Conservation (phyloP, 2,797 vertebrate genomes). For the Peromyscus aztecus region DNA sequence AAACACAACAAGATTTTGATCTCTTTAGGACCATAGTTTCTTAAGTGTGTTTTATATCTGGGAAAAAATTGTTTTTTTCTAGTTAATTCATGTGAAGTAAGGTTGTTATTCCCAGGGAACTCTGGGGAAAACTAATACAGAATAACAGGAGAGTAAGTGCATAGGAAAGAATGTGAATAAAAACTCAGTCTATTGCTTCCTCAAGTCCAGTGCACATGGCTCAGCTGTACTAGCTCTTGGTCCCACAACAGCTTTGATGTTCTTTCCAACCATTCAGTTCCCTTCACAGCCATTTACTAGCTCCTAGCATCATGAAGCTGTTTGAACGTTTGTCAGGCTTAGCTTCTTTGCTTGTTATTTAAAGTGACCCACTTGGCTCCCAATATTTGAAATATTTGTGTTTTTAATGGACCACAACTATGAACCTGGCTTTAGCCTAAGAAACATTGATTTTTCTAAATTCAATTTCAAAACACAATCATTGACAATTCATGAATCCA, state of each 20-base stretch:
- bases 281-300: neutral
- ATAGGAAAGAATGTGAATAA: neutral
- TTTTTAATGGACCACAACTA: neutral
- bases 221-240: neutral
- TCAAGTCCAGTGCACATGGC: neutral
- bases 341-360: neutral
- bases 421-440: slow-evolving; percentile 19
- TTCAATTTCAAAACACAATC: neutral
- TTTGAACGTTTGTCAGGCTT: neutral
- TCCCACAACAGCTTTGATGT: rapidly evolving
- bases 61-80: neutral
- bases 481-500: neutral
- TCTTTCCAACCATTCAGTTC: neutral
- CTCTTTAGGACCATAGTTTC: neutral
- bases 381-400: neutral
- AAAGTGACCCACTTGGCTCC: neutral
- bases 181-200: neutral
- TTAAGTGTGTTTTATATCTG: neutral
- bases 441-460: neutral
- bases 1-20: neutral
- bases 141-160: neutral
- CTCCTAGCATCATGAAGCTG: neutral
- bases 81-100: neutral
- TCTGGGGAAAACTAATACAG: neutral
- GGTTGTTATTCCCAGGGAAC: neutral